Percentiles rank a stretch among this genome's conserved stretches.
Evolutionary conservation across 2,113 vertebrate species (phyloP).

Genomic region (Dipodomys merriami): DNA sequence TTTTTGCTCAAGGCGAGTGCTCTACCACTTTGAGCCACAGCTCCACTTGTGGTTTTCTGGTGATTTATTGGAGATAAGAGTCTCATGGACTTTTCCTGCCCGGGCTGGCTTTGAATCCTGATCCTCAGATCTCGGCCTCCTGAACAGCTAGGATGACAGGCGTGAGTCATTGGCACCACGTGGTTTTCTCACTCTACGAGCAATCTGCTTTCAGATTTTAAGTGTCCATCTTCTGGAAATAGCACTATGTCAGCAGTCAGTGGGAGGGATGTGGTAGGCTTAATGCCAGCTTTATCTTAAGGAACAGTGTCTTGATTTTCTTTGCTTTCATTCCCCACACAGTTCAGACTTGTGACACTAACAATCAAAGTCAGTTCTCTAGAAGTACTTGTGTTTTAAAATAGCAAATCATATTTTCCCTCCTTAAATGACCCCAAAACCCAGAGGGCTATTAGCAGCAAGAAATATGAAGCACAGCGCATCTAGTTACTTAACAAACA

Average conservation of each 20-base stretch:
- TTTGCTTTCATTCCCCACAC: background rate
- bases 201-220: background rate
- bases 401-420: slow-evolving; percentile 48
- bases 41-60: no score
- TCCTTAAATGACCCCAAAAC: slow-evolving; percentile 63
- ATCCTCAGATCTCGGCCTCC: no score
- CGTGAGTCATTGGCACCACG: no score
- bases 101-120: no score
- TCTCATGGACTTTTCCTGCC: no score
- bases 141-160: no score
- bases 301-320: background rate
- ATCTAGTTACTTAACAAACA: slow-evolving; percentile 53
- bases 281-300: background rate
- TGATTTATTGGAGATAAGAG: no score
- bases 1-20: no score
- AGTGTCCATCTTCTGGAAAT: background rate
- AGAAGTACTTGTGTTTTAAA: slow-evolving; percentile 63
- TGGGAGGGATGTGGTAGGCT: background rate
- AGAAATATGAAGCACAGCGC: slow-evolving; percentile 64
- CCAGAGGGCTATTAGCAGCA: slow-evolving; percentile 14
- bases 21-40: no score
- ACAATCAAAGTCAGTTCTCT: slow-evolving; percentile 39
- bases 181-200: background rate
- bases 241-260: background rate
- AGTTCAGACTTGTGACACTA: slow-evolving; percentile 15